A percentile compares a stretch with the other conserved stretches of the same genome.
Evolutionary conservation across 2,888 invertebrate species (phyloP).

Genomic region (Drosophila crucigera): DNA sequence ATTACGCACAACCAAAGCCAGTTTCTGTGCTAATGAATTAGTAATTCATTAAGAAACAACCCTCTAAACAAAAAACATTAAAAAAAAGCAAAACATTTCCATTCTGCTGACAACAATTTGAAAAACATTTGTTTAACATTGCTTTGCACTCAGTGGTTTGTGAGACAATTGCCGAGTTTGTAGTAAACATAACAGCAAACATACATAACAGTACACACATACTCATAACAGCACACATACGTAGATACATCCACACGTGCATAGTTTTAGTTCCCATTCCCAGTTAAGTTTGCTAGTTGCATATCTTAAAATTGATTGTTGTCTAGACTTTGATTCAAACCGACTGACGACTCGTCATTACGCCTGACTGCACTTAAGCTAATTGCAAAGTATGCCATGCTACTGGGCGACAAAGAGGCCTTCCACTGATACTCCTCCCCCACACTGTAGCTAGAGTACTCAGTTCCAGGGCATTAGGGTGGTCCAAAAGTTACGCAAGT

Average conservation of each 20-base stretch:
- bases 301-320: constrained; percentile 44
- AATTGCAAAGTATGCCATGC: constrained; percentile 59
- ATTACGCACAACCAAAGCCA: background rate
- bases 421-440: background rate
- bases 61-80: constrained; percentile 1
- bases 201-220: background rate
- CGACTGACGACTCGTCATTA: constrained; percentile 14
- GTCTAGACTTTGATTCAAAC: constrained; percentile 35
- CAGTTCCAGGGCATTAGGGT: constrained; percentile 4
- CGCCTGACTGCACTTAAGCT: constrained; percentile 56
- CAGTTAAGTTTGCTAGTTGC: constrained; percentile 11
- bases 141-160: constrained; percentile 54
- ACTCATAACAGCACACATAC: background rate
- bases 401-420: constrained; percentile 17
- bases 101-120: constrained; percentile 11
- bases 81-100: constrained; percentile 9
- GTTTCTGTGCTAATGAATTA: background rate
- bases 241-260: background rate
- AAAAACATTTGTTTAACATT: constrained; percentile 47
- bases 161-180: background rate
- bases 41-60: constrained; percentile 24
- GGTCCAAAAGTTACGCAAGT: constrained; percentile 58
- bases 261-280: constrained; percentile 7
- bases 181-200: background rate
- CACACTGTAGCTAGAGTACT: background rate